phyloP scores from a whole-genome alignment of 2,888 invertebrate genomes.

The Eumacrocentrus americanus region DNA sequence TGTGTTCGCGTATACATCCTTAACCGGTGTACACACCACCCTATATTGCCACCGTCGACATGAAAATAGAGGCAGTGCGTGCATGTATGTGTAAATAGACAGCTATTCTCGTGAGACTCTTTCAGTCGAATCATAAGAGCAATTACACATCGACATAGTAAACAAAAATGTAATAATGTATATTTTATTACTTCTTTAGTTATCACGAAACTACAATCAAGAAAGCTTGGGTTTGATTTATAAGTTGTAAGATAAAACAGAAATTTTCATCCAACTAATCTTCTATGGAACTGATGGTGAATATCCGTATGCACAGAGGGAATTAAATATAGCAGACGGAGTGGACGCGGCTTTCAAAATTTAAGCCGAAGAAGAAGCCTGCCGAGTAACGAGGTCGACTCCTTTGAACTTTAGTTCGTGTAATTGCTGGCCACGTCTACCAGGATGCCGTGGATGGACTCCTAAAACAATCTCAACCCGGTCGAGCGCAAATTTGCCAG shows the following conservation, averaged over 20 bases:
- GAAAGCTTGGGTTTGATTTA: too few relatives aligned
- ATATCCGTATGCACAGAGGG: constrained; percentile 3
- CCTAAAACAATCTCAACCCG: constrained; percentile 11
- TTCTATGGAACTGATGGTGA: too few relatives aligned
- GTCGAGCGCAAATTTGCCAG: constrained; percentile 1
- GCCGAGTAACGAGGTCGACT: constrained; percentile 13
- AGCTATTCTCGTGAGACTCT: too few relatives aligned
- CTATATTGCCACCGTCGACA: neutral
- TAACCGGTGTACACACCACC: neutral
- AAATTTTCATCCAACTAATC: too few relatives aligned
- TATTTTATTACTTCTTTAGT: too few relatives aligned
- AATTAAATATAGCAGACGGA: constrained; percentile 6
- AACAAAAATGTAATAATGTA: too few relatives aligned
- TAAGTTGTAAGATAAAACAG: too few relatives aligned
- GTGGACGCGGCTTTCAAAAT: constrained; percentile 6
- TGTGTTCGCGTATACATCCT: neutral
- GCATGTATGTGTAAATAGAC: too few relatives aligned
- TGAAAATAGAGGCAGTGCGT: neutral
- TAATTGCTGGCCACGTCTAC: constrained; percentile 19
- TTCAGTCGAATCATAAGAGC: too few relatives aligned
- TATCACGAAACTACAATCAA: too few relatives aligned
- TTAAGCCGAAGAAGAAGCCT: neutral
- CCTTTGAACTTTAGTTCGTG: constrained; percentile 5
- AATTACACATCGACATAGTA: too few relatives aligned
- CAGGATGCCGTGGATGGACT: constrained; percentile 9